Evolutionary conservation across 2,797 vertebrate genomes (phyloP).

Genomic region (Coccyzus lansbergi): DNA sequence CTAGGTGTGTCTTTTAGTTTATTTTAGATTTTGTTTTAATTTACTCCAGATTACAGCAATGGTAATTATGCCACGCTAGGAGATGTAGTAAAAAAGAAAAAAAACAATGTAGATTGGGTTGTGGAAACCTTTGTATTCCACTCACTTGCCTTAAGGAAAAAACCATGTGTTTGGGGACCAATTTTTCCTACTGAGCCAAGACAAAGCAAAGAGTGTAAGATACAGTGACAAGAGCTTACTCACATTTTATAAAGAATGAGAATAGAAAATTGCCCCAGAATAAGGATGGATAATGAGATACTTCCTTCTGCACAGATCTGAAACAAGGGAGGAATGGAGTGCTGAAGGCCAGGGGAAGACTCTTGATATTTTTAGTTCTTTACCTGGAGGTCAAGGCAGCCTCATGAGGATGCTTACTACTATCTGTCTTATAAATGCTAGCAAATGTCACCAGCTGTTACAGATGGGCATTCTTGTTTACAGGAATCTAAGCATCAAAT

Average conservation of each 20-base stretch:
- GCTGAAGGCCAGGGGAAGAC: background rate
- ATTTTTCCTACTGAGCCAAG: background rate
- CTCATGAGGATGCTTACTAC: accelerated
- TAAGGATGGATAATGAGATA: background rate
- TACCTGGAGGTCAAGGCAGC: background rate
- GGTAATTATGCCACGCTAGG: background rate
- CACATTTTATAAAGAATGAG: background rate
- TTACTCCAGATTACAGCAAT: background rate
- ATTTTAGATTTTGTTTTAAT: background rate
- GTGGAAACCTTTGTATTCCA: background rate
- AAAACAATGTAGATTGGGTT: background rate
- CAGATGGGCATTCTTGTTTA: background rate
- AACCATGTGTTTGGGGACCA: background rate
- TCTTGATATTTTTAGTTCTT: background rate
- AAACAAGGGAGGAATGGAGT: background rate
- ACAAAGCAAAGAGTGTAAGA: background rate
- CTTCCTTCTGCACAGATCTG: background rate
- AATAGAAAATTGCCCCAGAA: background rate
- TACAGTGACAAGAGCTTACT: background rate
- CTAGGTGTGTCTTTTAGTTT: background rate
- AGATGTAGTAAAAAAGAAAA: background rate
- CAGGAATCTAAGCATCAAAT: background rate
- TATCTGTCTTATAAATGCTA: background rate
- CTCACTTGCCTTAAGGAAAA: background rate
- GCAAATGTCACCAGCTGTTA: background rate